Percentiles rank a stretch among this genome's conserved stretches.
These are phyloP conservation scores for Papilio gigon DNA, from an alignment of 2,888 invertebrate species.

Conservation along the genomic window DNA sequence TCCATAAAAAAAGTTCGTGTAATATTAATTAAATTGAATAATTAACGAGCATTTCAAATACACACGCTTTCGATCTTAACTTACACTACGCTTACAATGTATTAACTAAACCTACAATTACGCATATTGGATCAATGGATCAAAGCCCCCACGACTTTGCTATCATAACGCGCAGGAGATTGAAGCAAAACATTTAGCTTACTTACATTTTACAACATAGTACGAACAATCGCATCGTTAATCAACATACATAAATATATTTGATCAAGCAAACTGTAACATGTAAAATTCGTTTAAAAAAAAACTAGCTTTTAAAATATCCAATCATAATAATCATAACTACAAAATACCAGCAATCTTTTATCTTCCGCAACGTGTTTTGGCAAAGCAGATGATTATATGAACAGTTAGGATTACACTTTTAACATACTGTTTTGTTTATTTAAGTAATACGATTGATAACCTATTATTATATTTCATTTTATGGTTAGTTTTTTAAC, in stretches of 20 bases:
- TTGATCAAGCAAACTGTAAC: no score
- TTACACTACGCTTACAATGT: constrained; percentile 56
- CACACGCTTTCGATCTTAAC: constrained; percentile 50
- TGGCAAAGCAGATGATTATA: background rate
- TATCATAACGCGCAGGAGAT: constrained; percentile 72
- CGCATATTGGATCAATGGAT: constrained; percentile 78
- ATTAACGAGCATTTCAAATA: background rate
- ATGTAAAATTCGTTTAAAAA: no score
- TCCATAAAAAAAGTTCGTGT: background rate
- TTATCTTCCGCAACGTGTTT: constrained; percentile 40
- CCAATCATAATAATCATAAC: no score
- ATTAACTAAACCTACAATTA: constrained; percentile 79
- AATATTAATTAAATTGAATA: background rate
- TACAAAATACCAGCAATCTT: constrained; percentile 2
- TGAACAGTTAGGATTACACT: background rate
- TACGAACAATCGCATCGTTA: background rate
- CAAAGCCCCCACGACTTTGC: constrained; percentile 67
- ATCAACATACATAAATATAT: no score
- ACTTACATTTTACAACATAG: constrained; percentile 50
- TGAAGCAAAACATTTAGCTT: constrained; percentile 69
- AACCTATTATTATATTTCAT: no score
- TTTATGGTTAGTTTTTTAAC: no score
- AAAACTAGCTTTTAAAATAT: no score
- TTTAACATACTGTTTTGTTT: constrained; percentile 3
- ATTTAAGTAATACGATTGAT: background rate